Conservation (phyloP, 2,113 vertebrate species). For the Dendrocopos noguchii region DNA sequence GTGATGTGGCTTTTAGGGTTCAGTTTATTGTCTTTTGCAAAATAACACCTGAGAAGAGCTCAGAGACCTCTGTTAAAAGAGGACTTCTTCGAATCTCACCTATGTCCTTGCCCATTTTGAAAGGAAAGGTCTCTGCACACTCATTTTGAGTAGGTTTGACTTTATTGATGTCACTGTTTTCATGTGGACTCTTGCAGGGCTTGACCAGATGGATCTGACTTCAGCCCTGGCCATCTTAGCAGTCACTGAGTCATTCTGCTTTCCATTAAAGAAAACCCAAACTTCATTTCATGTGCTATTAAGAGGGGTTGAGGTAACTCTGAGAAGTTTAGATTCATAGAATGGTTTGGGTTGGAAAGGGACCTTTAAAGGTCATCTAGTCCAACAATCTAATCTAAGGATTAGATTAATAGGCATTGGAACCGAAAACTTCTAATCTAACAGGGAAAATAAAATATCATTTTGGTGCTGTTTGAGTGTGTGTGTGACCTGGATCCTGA, state of each 20-base stretch:
- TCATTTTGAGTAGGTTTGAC: neutral
- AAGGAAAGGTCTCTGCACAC: neutral
- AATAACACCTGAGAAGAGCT: neutral
- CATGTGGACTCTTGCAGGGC: neutral
- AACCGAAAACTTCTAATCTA: neutral
- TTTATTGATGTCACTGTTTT: neutral
- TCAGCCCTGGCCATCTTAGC: neutral
- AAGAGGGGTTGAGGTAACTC: neutral
- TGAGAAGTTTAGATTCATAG: neutral
- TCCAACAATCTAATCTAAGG: neutral
- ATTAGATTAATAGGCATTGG: neutral
- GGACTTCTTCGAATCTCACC: neutral
- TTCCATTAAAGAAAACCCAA: neutral
- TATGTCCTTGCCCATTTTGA: rapidly evolving
- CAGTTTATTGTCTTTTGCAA: neutral
- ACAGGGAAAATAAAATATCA: neutral
- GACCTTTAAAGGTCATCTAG: neutral
- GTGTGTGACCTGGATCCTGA: neutral
- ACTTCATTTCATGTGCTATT: neutral
- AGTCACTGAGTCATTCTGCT: neutral
- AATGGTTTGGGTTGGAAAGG: neutral
- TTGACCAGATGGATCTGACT: neutral
- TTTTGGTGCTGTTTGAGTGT: neutral
- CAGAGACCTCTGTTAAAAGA: neutral
- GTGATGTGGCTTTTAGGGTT: neutral